Percentiles rank a stretch among this genome's conserved stretches.
phyloP scores from a whole-genome alignment of 2,888 invertebrate genomes.

The Coelinius sp. region DNA sequence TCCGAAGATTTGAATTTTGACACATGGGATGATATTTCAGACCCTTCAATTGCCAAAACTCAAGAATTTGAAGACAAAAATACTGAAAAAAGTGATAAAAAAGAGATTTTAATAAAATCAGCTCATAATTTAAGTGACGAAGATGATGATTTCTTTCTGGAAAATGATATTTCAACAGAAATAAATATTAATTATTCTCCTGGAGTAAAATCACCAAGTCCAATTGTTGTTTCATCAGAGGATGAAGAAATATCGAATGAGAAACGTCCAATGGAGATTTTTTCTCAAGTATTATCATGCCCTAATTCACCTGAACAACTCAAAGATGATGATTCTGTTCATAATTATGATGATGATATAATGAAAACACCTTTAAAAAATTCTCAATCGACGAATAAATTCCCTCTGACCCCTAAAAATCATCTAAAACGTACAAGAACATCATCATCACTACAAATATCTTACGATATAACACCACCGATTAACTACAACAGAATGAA shows the following conservation, averaged over 20 bases:
- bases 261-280: not conserved
- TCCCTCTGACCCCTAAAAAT: not conserved
- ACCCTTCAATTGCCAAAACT: no score
- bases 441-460: not conserved
- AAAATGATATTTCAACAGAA: not conserved
- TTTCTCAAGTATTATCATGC: no score
- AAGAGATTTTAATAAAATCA: not conserved
- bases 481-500: constrained; percentile 72
- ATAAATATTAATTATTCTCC: no score
- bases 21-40: not conserved
- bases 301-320: no score
- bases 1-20: not conserved
- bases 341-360: not conserved
- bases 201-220: not conserved
- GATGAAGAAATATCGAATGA: not conserved
- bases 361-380: not conserved
- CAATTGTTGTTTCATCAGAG: not conserved
- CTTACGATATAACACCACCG: constrained; percentile 70
- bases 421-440: not conserved
- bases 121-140: not conserved
- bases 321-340: no score
- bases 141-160: not conserved
- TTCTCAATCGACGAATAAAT: not conserved
- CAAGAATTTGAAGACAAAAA: no score
- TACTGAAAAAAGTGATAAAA: not conserved